Evolutionary conservation across 2,113 vertebrate genomes (phyloP).

Genomic region (Varanus komodoensis): DNA sequence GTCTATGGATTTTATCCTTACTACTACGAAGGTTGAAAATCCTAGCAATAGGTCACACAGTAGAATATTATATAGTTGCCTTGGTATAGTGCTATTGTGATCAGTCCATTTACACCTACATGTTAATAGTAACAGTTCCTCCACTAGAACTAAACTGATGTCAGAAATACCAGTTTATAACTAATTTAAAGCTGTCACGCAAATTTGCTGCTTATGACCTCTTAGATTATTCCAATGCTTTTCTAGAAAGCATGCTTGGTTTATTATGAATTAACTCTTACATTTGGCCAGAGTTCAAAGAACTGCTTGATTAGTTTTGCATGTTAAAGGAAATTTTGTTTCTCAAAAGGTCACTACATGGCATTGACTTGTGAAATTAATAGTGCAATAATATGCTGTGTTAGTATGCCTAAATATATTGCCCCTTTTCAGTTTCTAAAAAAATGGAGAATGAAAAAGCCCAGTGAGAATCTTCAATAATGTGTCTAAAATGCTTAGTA

Average conservation of each 20-base stretch:
- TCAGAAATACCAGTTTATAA: not conserved
- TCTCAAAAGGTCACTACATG: not conserved
- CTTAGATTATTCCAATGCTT: not conserved
- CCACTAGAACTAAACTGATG: not conserved
- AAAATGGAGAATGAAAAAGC: not conserved
- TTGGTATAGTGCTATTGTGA: not conserved
- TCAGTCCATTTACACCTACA: not conserved
- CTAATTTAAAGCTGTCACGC: not conserved
- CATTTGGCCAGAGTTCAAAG: not conserved
- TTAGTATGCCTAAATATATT: not conserved
- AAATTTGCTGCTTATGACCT: not conserved
- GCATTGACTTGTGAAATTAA: not conserved
- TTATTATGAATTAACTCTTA: no score
- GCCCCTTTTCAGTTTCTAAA: no score
- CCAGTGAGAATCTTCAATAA: not conserved
- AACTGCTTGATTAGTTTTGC: not conserved
- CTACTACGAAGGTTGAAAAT: not conserved
- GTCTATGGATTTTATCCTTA: not conserved
- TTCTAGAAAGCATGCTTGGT: not conserved
- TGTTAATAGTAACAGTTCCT: not conserved
- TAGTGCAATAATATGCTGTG: not conserved
- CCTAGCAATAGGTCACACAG: not conserved
- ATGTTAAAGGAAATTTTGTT: not conserved
- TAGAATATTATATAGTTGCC: not conserved
- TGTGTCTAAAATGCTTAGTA: not conserved